Conservation (phyloP, 2,888 invertebrate species). For the Heliconius sara region DNA sequence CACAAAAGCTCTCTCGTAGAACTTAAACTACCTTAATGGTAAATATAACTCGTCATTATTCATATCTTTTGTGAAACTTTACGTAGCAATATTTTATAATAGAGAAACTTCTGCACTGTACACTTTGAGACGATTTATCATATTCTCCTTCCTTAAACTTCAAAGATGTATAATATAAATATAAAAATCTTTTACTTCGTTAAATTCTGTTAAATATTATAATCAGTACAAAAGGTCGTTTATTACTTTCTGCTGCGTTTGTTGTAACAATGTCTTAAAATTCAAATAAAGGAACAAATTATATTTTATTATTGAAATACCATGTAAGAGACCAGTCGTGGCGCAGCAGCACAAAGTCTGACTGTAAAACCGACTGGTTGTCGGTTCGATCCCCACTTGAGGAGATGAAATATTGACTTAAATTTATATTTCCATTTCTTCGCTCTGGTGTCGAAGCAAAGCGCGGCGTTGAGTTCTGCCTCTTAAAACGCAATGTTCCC, state of each 20-base stretch:
- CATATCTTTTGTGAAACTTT: constrained; percentile 30
- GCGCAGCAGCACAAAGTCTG: no score
- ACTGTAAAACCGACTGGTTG: no score
- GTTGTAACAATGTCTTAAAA: not conserved
- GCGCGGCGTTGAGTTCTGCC: no score
- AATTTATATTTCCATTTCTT: no score
- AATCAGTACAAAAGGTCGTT: not conserved
- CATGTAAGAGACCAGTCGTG: no score
- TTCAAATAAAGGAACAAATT: not conserved
- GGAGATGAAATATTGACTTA: no score
- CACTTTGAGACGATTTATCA: constrained; percentile 26
- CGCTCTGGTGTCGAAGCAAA: no score
- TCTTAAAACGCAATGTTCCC: no score
- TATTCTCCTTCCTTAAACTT: constrained; percentile 17
- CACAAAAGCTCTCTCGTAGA: constrained; percentile 27
- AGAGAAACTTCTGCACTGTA: constrained; percentile 27
- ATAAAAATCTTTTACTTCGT: constrained; percentile 4
- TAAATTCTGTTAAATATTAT: constrained; percentile 2
- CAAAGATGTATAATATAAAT: constrained; percentile 9
- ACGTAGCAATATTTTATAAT: constrained; percentile 30
- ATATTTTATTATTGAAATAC: not conserved
- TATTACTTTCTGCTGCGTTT: not conserved
- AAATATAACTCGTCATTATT: constrained; percentile 33
- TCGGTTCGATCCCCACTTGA: no score
- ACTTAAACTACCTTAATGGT: constrained; percentile 30